Evolutionary conservation across 2,888 invertebrate genomes (phyloP), one percentile per base, ranked within the genome.

Genomic region (Halocaridina rubra): DNA sequence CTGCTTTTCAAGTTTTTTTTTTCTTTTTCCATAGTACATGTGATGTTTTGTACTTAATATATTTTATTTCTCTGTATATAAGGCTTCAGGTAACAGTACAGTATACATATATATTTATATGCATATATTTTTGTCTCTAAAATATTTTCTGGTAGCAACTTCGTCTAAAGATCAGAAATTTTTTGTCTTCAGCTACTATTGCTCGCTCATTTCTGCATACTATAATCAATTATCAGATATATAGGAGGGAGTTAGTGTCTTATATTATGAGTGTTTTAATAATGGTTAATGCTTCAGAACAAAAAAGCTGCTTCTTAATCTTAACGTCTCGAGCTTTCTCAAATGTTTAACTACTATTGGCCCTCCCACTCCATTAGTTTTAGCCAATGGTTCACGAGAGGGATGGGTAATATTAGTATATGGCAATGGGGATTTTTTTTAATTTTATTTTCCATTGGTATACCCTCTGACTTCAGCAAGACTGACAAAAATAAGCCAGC

Each of bases 401-500:
- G 32, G 82, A 84, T 74, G 82, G 82, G 72, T 27, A 59, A 29
- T 53, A 24, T 78, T 84, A 69, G 76, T 78, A 57, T 30, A 61
- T 71, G 78, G 78, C 33, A 27, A 30, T 76, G 59, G 75, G 29
- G 30, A 1, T n/a, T 29, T 19, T 67, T 67, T 30, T 27, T 24
- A 10, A n/a, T 27, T 74, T 16, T 19, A 33, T 39, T 24, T 61
- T 74, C 39, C 59, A 33, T 32, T 64, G 39, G 64, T 39, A 61
- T 30, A 81, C 80, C 80, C 80, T 64, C 69, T 61, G 80, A 81
- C 80, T 74, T 81, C 74, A 61, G 80, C 80, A 72, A 74, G 80
- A 81, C 80, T 81, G 80, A 81, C 80, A 74, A n/a, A 81, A n/a
- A n/a, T n/a, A 24, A 61, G 80, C 80, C 80, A 81, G 80, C 74